These are phyloP conservation scores for Poeciliopsis retropinna DNA, from an alignment of 2,113 vertebrate genomes.

Conservation along the genomic window DNA sequence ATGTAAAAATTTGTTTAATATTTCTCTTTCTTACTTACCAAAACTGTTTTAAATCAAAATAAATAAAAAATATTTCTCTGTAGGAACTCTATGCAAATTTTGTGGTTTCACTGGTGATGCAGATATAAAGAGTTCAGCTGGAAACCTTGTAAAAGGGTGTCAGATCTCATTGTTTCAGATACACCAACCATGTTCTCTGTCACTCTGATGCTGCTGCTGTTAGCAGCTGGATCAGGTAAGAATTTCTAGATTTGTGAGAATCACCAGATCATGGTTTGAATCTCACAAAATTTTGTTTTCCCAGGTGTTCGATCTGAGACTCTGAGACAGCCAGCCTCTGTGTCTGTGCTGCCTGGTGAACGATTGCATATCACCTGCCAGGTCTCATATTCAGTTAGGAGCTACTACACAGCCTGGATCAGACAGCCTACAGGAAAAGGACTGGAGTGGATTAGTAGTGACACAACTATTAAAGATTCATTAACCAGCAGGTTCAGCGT, in stretches of 20 bases:
- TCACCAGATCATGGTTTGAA: not conserved
- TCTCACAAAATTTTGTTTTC: not conserved
- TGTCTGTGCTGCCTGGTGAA: slow-evolving; percentile 41
- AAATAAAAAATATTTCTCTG: not conserved
- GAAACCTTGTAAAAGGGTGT: not conserved
- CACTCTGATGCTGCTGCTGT: not conserved
- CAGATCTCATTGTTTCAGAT: not conserved
- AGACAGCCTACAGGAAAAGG: slow-evolving; percentile 55
- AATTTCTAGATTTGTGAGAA: not conserved
- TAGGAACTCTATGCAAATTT: not conserved
- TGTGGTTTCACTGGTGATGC: not conserved
- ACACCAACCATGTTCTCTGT: not conserved
- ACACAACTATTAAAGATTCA: not conserved
- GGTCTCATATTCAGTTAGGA: slow-evolving; percentile 28
- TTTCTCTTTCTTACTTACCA: not conserved
- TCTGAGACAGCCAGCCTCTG: not conserved
- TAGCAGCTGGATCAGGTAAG: slow-evolving; percentile 5
- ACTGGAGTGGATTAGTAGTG: slow-evolving; percentile 7
- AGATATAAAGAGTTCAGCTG: not conserved
- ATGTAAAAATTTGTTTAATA: not conserved
- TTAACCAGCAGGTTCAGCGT: not conserved
- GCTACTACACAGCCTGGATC: slow-evolving; percentile 23
- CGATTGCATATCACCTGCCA: slow-evolving; percentile 33
- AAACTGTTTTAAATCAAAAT: not conserved
- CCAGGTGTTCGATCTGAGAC: not conserved